Evolutionary conservation across 2,797 vertebrate species (phyloP).

Genomic region (Etheostoma perlongum): DNA sequence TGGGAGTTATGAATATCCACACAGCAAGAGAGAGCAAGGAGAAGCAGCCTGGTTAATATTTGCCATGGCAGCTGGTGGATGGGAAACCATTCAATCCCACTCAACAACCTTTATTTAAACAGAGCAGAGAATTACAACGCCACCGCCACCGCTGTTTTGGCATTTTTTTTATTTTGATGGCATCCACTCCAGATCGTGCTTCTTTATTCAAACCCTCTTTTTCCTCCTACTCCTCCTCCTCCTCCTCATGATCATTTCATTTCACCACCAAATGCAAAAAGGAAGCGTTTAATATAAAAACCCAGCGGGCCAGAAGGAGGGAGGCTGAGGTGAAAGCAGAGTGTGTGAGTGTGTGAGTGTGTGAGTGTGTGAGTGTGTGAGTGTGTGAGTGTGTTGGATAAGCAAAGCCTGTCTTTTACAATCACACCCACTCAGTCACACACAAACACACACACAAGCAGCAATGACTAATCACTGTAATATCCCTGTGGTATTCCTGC

Average conservation of each 20-base stretch:
- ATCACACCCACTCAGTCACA: constrained; percentile 37
- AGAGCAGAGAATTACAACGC: constrained; percentile 22
- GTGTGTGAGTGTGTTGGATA: neutral
- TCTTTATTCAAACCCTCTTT: constrained; percentile 40
- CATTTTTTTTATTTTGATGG: constrained; percentile 2
- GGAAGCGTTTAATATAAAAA: constrained; percentile 44
- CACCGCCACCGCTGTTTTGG: constrained; percentile 12
- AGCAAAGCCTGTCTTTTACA: too few relatives aligned
- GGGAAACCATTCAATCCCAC: constrained; percentile 63
- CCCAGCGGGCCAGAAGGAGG: constrained; percentile 39
- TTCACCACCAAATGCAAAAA: constrained; percentile 53
- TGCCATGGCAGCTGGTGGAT: constrained; percentile 69
- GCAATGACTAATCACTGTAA: constrained; percentile 49
- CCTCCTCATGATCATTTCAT: constrained; percentile 32
- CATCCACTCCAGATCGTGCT: constrained; percentile 39
- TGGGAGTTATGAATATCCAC: constrained; percentile 43
- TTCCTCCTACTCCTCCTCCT: constrained; percentile 1
- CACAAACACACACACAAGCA: constrained; percentile 38
- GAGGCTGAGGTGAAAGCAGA: constrained; percentile 44
- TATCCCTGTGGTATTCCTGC: constrained; percentile 22
- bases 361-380: neutral
- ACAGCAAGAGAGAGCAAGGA: constrained; percentile 32
- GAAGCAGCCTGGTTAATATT: constrained; percentile 71
- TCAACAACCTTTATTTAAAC: constrained; percentile 63
- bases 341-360: neutral